Evolutionary conservation across 2,888 invertebrate species (phyloP), one percentile per base, ranked within the genome.

Genomic region (Pachliopta kotzebuea): DNA sequence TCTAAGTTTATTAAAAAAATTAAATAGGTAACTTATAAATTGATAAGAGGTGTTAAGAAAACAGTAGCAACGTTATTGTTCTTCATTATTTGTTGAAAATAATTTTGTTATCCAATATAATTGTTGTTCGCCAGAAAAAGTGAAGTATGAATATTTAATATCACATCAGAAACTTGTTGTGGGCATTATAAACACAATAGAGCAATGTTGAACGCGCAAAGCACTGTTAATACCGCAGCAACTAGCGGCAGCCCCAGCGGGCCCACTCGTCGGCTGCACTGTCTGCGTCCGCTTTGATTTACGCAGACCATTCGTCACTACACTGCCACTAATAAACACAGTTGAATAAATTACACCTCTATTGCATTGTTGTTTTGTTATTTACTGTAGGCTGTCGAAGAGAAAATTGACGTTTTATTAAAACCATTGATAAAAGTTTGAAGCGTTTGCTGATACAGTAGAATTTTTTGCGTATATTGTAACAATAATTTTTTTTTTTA

Each of bases 321-420:
- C 29, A 31, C 50, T 50, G 56, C 49, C 62, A 31, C 56, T 62
- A 62, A 62, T 62, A 62, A 62, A 56, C 62, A 62, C 49, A 62
- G 62, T 62, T 62, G 49, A 56, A 56, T 62, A 62, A 62, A 62
- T 62, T 56, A 62, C 55, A 31, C 49, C 23, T 56, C 49, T 23
- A 56, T 62, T 56, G 21, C 56, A 56, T 56, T 62, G 56, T 62
- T 62, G 29, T 31, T 20, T 62, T 56, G 45, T 62, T 62, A 31
- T 62, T 56, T 56, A 50, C 21, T 50, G 56, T 26, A 8, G 9
- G 23, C 60, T 56, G 29, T 49, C 56, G 49, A 62, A 62, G 29
- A 56, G 37, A 56, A 37, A 56, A 42, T 56, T 56, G 37, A 42
- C 56, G 31, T 56, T 37, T 49, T 20, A 49, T 49, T 49, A 49